phyloP scores from a whole-genome alignment of 2,113 vertebrate species.

The Osmerus mordax region DNA sequence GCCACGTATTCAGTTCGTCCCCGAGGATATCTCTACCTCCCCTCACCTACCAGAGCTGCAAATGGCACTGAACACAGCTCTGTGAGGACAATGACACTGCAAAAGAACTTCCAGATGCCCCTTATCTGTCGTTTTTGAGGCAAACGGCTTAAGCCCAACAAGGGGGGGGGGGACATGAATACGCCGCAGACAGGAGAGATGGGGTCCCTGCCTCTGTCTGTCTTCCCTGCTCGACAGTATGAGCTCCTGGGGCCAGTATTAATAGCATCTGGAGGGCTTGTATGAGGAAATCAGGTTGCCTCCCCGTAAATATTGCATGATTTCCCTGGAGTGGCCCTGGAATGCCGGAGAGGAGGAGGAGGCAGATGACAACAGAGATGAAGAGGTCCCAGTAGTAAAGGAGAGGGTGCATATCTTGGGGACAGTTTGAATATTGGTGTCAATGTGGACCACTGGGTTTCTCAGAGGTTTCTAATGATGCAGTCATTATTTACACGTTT shows the following conservation, averaged over 20 bases:
- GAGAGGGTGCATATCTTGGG: too few relatives aligned
- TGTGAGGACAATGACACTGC: background rate
- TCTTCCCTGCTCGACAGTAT: conserved; percentile 13
- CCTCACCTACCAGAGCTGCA: background rate
- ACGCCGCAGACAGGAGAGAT: conserved; percentile 7
- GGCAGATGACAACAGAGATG: background rate
- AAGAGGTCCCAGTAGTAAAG: background rate
- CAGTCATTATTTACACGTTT: background rate
- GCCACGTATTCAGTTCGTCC: conserved; percentile 24
- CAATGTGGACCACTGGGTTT: too few relatives aligned
- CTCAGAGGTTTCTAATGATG: background rate
- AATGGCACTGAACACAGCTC: background rate
- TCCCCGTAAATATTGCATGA: conserved; percentile 65
- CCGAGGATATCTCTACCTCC: background rate
- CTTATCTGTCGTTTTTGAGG: background rate
- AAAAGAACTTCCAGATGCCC: background rate
- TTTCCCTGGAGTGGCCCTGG: conserved; percentile 49
- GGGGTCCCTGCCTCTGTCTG: background rate
- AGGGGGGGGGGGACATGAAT: background rate
- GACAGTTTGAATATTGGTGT: too few relatives aligned
- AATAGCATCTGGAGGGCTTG: conserved; percentile 46
- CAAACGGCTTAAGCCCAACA: background rate
- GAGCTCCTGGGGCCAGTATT: conserved; percentile 44
- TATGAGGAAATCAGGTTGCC: conserved; percentile 63
- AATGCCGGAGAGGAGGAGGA: conserved; percentile 32